These are phyloP conservation scores for Arctia plantaginis DNA, from an alignment of 2,888 invertebrate genomes.

Conservation along the genomic window DNA sequence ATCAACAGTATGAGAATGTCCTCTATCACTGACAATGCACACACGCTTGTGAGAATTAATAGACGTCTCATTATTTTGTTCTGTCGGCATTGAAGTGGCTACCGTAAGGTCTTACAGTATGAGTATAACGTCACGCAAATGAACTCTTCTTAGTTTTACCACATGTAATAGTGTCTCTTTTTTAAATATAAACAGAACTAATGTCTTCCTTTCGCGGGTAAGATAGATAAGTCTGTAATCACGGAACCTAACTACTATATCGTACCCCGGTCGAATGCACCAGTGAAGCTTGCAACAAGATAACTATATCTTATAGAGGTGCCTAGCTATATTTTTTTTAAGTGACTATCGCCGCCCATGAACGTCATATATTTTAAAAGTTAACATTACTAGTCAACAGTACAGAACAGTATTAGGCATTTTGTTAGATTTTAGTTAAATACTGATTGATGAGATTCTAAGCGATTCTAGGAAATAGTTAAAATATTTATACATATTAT, in stretches of 20 bases:
- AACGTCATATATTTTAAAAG: too few relatives aligned
- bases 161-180: not conserved
- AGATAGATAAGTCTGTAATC: too few relatives aligned
- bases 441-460: not conserved
- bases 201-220: too few relatives aligned
- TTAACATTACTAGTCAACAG: too few relatives aligned
- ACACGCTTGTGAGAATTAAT: slow-evolving; percentile 71
- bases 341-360: too few relatives aligned
- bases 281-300: too few relatives aligned
- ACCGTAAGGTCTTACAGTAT: slow-evolving; percentile 36
- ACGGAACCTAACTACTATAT: too few relatives aligned
- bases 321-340: too few relatives aligned
- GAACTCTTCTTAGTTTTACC: not conserved
- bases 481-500: slow-evolving; percentile 34
- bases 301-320: too few relatives aligned
- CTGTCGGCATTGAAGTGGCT: slow-evolving; percentile 59
- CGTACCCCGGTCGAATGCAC: too few relatives aligned
- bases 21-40: slow-evolving; percentile 58
- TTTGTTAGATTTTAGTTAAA: not conserved
- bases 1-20: slow-evolving; percentile 64
- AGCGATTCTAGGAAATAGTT: slow-evolving; percentile 13
- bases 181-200: too few relatives aligned
- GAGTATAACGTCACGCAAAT: slow-evolving; percentile 1
- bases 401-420: not conserved
- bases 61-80: slow-evolving; percentile 62